Conservation (phyloP, 2,888 invertebrate genomes). For the Parochlus steinenii region DNA sequence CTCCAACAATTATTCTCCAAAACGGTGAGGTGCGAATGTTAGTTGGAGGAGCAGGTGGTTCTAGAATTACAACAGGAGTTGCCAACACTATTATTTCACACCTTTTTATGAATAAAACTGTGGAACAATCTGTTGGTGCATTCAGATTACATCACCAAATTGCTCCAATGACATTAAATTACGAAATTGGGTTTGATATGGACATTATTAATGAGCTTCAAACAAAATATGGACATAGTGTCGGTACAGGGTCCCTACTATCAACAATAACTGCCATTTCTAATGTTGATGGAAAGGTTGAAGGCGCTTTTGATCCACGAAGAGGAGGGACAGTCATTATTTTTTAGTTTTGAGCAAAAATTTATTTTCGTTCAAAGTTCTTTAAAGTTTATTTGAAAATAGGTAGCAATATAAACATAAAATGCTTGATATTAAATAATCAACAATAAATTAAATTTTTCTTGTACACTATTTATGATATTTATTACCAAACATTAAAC, state of each 20-base stretch:
- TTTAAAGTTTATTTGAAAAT: no score
- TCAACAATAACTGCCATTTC: conserved; percentile 38
- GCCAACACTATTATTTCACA: background rate
- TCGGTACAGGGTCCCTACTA: conserved; percentile 48
- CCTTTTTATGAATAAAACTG: conserved; percentile 3
- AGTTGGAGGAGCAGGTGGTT: conserved; percentile 63
- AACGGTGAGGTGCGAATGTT: conserved; percentile 45
- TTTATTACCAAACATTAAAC: no score
- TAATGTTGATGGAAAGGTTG: conserved; percentile 25
- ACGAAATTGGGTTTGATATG: conserved; percentile 42
- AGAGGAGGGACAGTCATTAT: conserved; percentile 3
- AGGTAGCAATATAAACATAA: no score
- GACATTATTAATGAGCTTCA: conserved; percentile 30
- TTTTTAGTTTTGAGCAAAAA: background rate
- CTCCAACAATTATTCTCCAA: conserved; percentile 56
- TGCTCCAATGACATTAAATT: conserved; percentile 51
- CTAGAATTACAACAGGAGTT: conserved; percentile 1
- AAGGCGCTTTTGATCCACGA: conserved; percentile 12
- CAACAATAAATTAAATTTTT: no score
- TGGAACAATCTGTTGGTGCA: conserved; percentile 37
- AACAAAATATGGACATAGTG: conserved; percentile 34
- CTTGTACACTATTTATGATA: no score
- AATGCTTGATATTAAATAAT: no score
- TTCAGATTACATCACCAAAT: conserved; percentile 79
- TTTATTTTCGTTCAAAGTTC: no score